Conservation (phyloP, 2,113 vertebrate species). For the Rafetus swinhoei region DNA sequence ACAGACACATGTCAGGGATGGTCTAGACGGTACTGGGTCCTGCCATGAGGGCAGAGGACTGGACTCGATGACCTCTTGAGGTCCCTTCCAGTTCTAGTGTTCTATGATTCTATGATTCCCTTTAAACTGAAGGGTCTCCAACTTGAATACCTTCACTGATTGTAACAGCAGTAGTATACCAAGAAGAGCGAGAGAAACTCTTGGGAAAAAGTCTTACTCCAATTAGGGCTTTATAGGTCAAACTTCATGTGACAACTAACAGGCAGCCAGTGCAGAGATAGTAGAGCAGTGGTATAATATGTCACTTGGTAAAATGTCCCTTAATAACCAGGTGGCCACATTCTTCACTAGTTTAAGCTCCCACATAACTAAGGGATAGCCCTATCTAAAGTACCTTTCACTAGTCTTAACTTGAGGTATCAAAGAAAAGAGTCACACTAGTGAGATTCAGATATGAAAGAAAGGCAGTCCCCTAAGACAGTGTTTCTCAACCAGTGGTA, state of each 20-base stretch:
- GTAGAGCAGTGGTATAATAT: background rate
- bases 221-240: background rate
- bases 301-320: background rate
- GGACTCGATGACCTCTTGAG: too few species aligned
- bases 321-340: background rate
- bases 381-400: background rate
- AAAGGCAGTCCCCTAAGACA: background rate
- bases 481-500: too few species aligned
- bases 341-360: background rate
- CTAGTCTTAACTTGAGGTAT: background rate
- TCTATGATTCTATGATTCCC: too few species aligned
- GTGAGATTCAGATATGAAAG: background rate
- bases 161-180: background rate
- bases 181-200: background rate
- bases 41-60: too few species aligned
- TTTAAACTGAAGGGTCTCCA: background rate
- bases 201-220: background rate
- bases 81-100: too few species aligned
- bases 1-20: too few species aligned
- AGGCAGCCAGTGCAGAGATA: background rate
- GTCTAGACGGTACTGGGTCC: too few species aligned
- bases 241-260: background rate
- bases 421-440: background rate
- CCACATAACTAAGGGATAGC: background rate
- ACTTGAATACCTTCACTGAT: background rate